Percentiles rank a stretch among this genome's conserved stretches.
These are phyloP conservation scores for Mesodorylaimus sp. DNA, from an alignment of 2,888 invertebrate species.

Conservation along the genomic window DNA sequence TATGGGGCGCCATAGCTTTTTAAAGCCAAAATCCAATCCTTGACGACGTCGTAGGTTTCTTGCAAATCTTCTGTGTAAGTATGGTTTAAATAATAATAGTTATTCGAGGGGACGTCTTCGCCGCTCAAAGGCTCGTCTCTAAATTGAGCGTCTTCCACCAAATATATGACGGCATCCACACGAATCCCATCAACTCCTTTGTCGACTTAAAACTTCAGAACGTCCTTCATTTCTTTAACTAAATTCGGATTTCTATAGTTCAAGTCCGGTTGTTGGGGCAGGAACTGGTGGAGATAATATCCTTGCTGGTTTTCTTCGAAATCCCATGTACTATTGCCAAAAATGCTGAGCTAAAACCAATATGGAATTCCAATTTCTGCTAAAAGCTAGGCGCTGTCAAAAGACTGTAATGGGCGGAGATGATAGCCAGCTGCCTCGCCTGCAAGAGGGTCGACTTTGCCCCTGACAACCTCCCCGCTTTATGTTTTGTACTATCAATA, in stretches of 20 bases:
- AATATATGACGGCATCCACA: constrained; percentile 29
- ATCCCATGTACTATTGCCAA: constrained; percentile 54
- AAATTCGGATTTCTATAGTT: constrained; percentile 49
- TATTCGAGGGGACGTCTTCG: too few species aligned
- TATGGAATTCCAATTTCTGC: constrained; percentile 44
- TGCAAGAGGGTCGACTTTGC: too few species aligned
- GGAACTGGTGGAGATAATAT: constrained; percentile 60
- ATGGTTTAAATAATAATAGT: too few species aligned
- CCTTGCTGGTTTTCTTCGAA: constrained; percentile 48
- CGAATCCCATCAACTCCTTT: constrained; percentile 34
- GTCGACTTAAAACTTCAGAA: constrained; percentile 31
- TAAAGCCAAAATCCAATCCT: background rate
- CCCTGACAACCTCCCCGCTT: too few species aligned
- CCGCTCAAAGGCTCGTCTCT: too few species aligned
- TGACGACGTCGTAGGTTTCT: constrained; percentile 1
- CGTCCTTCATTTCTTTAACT: constrained; percentile 7
- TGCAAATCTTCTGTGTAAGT: background rate
- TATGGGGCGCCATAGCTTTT: background rate
- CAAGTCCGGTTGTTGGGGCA: constrained; percentile 51
- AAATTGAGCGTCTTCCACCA: constrained; percentile 13
- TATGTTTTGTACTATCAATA: too few species aligned
- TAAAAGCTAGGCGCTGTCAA: too few species aligned
- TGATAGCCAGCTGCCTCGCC: too few species aligned
- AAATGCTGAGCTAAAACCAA: constrained; percentile 41
- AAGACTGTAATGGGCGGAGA: too few species aligned